A percentile compares a stretch with the other conserved stretches of the same genome.
phyloP scores from a whole-genome alignment of 2,888 invertebrate species.

The Stegana nigrithorax region DNA sequence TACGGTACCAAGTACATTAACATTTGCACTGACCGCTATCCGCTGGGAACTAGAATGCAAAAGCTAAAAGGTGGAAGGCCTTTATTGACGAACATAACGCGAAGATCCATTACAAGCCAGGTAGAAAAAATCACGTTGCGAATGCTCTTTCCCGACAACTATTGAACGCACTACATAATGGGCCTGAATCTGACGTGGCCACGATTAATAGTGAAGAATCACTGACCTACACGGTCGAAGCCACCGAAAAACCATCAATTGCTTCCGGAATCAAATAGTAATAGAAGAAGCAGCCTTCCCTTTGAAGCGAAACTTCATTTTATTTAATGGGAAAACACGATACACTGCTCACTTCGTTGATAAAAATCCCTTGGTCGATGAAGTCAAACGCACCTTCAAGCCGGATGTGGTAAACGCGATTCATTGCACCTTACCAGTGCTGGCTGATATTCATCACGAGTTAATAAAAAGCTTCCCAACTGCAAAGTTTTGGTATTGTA shows the following conservation, averaged over 20 bases:
- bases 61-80: background rate
- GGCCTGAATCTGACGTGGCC: background rate
- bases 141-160: constrained; percentile 15
- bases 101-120: background rate
- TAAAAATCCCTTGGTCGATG: background rate
- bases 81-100: constrained; percentile 4
- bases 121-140: constrained; percentile 7
- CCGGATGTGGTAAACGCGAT: background rate
- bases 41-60: background rate
- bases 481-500: background rate
- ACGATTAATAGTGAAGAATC: constrained; percentile 4
- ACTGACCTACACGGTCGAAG: constrained; percentile 4
- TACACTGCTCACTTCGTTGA: background rate
- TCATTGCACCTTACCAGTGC: constrained; percentile 13
- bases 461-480: background rate
- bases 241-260: constrained; percentile 11
- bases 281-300: background rate
- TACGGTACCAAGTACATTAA: background rate
- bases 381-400: background rate
- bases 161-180: constrained; percentile 3
- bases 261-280: constrained; percentile 15
- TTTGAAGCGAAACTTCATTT: background rate
- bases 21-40: background rate
- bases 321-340: background rate
- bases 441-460: constrained; percentile 12